Conservation (phyloP, 2,797 vertebrate species). For the Halcyon leucocephala region DNA sequence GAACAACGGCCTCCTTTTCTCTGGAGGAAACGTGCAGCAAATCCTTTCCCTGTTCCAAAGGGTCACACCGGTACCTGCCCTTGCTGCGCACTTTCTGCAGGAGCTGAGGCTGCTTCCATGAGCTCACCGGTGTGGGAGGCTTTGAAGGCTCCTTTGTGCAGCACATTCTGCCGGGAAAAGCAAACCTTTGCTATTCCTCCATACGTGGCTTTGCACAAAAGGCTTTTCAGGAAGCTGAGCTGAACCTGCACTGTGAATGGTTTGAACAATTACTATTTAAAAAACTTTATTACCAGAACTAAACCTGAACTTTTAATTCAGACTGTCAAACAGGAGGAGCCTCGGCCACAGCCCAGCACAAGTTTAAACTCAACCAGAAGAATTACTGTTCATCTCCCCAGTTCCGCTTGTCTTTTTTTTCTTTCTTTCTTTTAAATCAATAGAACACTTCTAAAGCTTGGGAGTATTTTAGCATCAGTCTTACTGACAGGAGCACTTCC, state of each 20-base stretch:
- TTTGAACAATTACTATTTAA: neutral
- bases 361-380: neutral
- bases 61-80: neutral
- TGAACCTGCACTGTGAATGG: neutral
- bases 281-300: neutral
- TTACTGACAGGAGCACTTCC: neutral
- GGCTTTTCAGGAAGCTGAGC: neutral
- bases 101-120: rapidly evolving
- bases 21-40: neutral
- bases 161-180: neutral
- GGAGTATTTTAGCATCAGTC: neutral
- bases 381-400: neutral
- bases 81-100: rapidly evolving
- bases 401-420: neutral
- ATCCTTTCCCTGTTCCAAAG: neutral
- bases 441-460: neutral
- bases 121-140: neutral
- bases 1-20: neutral
- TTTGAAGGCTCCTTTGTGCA: neutral
- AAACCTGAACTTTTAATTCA: neutral
- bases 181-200: neutral
- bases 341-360: neutral
- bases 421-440: neutral
- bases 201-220: neutral
- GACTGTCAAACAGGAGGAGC: neutral